Evolutionary conservation across 2,797 vertebrate species (phyloP), one percentile per base, ranked within the genome.

Genomic region (Sphenodon punctatus): DNA sequence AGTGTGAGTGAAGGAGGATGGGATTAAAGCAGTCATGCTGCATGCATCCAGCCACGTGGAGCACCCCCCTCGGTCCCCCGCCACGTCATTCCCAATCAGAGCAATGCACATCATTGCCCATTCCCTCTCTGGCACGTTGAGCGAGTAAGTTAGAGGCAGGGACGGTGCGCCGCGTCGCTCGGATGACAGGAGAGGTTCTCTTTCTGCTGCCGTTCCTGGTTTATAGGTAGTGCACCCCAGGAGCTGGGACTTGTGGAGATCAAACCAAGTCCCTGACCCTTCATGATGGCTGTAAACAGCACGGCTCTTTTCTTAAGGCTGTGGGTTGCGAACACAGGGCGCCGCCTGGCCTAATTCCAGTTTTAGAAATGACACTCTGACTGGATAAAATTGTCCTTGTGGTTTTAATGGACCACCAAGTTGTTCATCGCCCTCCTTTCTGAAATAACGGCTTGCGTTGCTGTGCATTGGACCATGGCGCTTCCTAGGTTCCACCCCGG

Each of bases 31-130:
- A 88, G 46, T 38, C 30, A 25, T 12, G 5, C n/a, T 3, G 30
- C 80, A 46, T 61, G 80, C 63, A 85, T 75, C 72, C 64, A 13
- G 53, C 61, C 80, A 82, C 55, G 82, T 84, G 88, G 72, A 65
- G n/a, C 58, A 41, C 4, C 53, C n/a, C 45, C 12, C 22, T 17
- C 20, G 39, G 39, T 49, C 68, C 55, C 36, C 14, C 58, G n/a
- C 67, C 56, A 77, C 19, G 4, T 87, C 68, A 72, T 46, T 89
- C 56, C 46, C 81, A 22, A 61, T 13, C 51, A 56, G 49, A 74
- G 66, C 80, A 46, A 30, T 39, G 63, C 1, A 0, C 10, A 78
- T 30, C 58, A 23, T 55, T 80, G n/a, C 39, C 17, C 36, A 63
- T 42, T 23, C 58, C 87, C 36, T 61, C 81, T 59, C 61, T 23